A percentile compares a stretch with the other conserved stretches of the same genome.
These are phyloP conservation scores for Lanius collurio DNA, from an alignment of 2,113 vertebrate species.

Conservation along the genomic window DNA sequence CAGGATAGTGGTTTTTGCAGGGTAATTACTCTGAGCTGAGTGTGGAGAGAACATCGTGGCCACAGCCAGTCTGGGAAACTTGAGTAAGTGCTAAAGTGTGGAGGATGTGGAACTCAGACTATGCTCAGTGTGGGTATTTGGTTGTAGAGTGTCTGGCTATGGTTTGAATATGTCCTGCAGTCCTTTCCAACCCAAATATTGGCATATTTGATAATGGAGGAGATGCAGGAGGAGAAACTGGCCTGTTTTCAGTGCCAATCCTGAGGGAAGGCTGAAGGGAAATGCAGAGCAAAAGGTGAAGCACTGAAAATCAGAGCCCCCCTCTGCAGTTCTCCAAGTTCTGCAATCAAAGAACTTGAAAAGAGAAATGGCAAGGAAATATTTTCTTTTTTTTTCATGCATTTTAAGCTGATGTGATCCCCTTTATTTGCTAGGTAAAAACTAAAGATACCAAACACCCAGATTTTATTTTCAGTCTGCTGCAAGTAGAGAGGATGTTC, in stretches of 20 bases:
- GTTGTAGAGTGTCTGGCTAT: neutral
- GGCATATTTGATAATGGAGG: neutral
- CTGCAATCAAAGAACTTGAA: neutral
- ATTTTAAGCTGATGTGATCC: neutral
- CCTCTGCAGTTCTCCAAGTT: neutral
- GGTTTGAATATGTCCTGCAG: neutral
- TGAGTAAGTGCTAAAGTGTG: constrained; percentile 15
- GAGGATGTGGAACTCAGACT: neutral
- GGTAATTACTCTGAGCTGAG: neutral
- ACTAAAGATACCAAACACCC: neutral
- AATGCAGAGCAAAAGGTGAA: neutral
- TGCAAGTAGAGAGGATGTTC: neutral
- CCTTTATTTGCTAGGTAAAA: neutral
- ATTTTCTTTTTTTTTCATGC: too few species aligned
- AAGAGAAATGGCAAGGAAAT: neutral
- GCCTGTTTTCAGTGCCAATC: neutral
- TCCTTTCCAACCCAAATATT: neutral
- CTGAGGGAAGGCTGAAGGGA: neutral
- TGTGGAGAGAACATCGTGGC: neutral
- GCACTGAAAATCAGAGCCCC: neutral
- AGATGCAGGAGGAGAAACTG: neutral
- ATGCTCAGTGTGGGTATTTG: neutral
- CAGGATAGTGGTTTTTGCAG: neutral
- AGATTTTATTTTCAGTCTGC: neutral
- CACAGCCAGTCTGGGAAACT: constrained; percentile 1